Conservation (phyloP, 2,797 vertebrate genomes). For the Alca torda region DNA sequence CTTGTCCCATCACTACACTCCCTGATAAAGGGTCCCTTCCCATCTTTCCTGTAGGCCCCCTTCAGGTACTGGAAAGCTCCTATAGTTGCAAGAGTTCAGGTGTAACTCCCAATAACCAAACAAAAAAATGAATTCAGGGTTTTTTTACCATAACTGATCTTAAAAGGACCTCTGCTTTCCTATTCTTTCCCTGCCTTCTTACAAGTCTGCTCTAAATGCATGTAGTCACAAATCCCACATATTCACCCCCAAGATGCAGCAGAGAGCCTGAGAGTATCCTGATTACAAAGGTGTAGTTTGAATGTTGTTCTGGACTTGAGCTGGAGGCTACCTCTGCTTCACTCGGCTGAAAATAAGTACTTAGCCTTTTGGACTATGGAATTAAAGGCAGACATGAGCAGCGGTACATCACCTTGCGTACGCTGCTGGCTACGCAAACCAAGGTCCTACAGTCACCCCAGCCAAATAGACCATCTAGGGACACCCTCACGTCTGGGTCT, state of each 20-base stretch:
- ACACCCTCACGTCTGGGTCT: neutral
- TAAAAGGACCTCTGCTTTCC: neutral
- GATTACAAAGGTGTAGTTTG: neutral
- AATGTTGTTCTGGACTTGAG: neutral
- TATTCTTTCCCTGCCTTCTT: neutral
- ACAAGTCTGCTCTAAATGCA: neutral
- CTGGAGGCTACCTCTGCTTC: slow-evolving; percentile 14
- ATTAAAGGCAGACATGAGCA: slow-evolving; percentile 5
- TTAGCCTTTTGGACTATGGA: slow-evolving; percentile 41
- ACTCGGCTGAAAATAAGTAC: neutral
- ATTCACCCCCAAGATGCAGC: neutral
- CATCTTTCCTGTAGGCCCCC: neutral
- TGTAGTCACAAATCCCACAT: neutral
- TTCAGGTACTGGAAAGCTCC: neutral
- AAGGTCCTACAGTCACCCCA: neutral
- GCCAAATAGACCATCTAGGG: neutral
- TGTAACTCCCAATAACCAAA: neutral
- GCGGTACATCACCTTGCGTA: neutral
- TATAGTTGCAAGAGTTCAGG: neutral
- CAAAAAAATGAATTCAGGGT: neutral
- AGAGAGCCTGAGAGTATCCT: neutral
- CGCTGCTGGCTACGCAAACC: neutral
- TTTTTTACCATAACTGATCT: neutral
- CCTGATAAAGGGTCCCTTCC: neutral
- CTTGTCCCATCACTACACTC: neutral